Evolutionary conservation across 1,140 invertebrate species (phyloP).

Genomic region (Trachymyrmex cornetzi): DNA sequence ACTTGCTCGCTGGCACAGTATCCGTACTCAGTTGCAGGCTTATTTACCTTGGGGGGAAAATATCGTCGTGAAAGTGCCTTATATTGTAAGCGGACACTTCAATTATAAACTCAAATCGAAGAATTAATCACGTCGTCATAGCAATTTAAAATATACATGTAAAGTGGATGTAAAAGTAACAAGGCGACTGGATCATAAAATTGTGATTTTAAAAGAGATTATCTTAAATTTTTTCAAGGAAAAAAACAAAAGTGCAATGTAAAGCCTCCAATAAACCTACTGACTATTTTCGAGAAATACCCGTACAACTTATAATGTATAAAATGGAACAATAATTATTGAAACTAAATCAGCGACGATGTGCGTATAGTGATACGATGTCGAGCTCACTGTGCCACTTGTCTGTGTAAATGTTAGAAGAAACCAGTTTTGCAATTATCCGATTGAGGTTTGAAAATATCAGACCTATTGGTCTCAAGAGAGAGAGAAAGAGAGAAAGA

Average conservation of each 20-base stretch:
- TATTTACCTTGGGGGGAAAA: slow-evolving; percentile 60
- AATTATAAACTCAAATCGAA: slow-evolving; percentile 57
- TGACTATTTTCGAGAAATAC: not conserved
- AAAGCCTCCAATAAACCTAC: too few species aligned
- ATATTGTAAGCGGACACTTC: slow-evolving; percentile 59
- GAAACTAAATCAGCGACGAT: not conserved
- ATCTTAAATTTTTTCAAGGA: not conserved
- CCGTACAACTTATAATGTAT: not conserved
- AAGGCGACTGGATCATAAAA: not conserved
- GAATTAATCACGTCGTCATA: slow-evolving; percentile 57
- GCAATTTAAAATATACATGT: slow-evolving; percentile 49
- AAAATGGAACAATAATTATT: not conserved
- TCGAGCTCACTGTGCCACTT: not conserved
- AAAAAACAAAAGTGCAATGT: not conserved
- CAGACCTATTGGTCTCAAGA: not conserved
- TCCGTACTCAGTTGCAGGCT: slow-evolving; percentile 63
- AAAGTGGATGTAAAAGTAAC: slow-evolving; percentile 26
- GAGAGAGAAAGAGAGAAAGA: not conserved
- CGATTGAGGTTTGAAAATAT: slow-evolving; percentile 29
- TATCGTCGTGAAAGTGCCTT: slow-evolving; percentile 55
- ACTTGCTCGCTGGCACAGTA: slow-evolving; percentile 66
- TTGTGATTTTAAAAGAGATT: slow-evolving; percentile 8
- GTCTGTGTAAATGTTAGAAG: slow-evolving; percentile 13
- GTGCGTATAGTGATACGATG: not conserved
- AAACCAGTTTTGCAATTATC: slow-evolving; percentile 46